Base-by-base conservation (phyloP, 2,888 invertebrate species). In the Belgica antarctica region DNA sequence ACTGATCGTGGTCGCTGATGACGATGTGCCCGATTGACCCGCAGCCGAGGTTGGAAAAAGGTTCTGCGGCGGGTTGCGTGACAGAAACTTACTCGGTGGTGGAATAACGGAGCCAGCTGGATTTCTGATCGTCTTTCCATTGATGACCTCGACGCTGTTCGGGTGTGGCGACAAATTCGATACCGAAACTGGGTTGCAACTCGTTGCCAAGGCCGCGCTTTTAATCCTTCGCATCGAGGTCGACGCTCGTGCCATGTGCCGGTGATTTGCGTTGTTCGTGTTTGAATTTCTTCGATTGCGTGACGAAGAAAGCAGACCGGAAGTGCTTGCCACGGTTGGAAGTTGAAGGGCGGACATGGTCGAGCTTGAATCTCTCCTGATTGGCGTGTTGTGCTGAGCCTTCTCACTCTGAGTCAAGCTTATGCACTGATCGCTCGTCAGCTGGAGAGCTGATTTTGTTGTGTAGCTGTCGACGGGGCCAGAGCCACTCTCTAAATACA, bases 91-190 rank as follows among this genome's bases (percentile, higher is more conserved):
- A 75, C 88, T 88, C 19, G 88, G 88, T 5, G 88, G 88, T 17
- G 88, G 88, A 72, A 88, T 80, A 1, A 85, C 81, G 1, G 85
- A 83, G 72, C 80, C 84, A 75, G 84, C 82, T 2, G 87, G 88
- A 78, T 88, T 87, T 74, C 86, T 85, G n/a, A 87, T 79, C 75
- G 84, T 83, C 74, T 85, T 86, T 0, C 86, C 86, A 62, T 77
- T 77, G 47, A 91, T 90, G 4, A 89, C 87, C 78, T 91, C 90
- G 57, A 89, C 87, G 77, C 90, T 90, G 75, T 90, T 90, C 1
- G 90, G 90, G 79, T 91, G 90, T 17, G 89, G 86, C n/a, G 88
- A 87, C 75, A 91, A 81, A 77, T 89, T 87, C 72, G 86, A 86
- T 22, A 86, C 85, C 72, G 86, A 86, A 0, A 87, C 85, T 41